Base-by-base conservation (phyloP, 53 echinoderm and acorn worm genomes). In the Paelopatides confundens region DNA sequence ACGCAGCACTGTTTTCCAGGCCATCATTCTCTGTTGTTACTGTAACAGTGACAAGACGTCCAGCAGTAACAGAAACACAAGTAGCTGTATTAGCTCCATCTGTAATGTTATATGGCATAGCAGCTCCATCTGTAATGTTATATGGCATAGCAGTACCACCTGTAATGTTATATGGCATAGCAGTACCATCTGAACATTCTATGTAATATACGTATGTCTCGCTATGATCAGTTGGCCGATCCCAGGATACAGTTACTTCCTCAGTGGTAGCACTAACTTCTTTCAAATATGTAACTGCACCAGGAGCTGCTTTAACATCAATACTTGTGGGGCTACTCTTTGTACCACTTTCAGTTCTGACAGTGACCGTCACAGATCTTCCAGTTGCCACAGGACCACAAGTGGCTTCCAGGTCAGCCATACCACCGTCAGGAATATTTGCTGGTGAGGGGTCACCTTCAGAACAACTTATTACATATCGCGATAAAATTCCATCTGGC, bases 241-340 rank as follows among this genome's bases (percentile, higher is more conserved):
- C 0, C 86, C 86, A 85, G 28, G 9, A 17, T 66, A 66, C 86
- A 13, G 86, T 85, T 18, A 85, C 86, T 28, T 47, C 47, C 21
- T 47, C 46, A 13, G 69, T 85, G 27, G 35, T 46, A 29, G 86
- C 86, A 28, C 17, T n/a, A 39, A 14, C 28, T 26, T 85, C 86
- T 26, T 10, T 68, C 26, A 85, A 66, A 14, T 85, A 5, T 1
- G 29, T 69, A n/a, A 69, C 86, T 32, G 50, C 23, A 21, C 58
- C 58, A 54, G 58, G 58, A 54, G 23, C 21, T 4, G 58, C 17
- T 18, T 54, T 21, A 0, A 54, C 58, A 4, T 0, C 1, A 3
- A 54, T 54, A 21, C 4, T n/a, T 18, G 18, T 23, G 1, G 58
- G 58, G 4, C 18, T 54, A 5, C 5, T 5, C n/a, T 54, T 53